Conservation (phyloP, 2,113 vertebrate species). For the Ictalurus furcatus region DNA sequence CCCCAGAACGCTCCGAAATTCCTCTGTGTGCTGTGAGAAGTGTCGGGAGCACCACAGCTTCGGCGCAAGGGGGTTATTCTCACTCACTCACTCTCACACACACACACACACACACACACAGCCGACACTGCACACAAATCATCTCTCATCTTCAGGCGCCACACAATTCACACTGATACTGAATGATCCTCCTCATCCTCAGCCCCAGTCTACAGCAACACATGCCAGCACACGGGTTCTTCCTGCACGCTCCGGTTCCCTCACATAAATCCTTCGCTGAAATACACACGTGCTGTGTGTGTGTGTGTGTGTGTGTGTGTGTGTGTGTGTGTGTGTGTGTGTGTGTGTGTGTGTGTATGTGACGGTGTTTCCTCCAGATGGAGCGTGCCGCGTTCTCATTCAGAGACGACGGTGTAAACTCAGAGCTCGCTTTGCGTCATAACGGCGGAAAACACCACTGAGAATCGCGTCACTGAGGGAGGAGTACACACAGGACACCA, state of each 20-base stretch:
- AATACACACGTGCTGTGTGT: background rate
- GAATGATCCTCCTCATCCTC: background rate
- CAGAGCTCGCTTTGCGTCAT: slow-evolving; percentile 25
- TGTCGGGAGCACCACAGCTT: slow-evolving; percentile 59
- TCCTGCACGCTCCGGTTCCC: background rate
- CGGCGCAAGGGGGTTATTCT: slow-evolving; percentile 37
- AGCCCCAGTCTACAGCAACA: background rate
- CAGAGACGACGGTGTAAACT: slow-evolving; percentile 32
- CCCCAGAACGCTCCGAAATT: slow-evolving; percentile 58
- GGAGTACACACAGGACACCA: background rate
- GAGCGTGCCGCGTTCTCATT: slow-evolving; percentile 10
- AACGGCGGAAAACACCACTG: slow-evolving; percentile 21
- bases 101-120: slow-evolving; percentile 27
- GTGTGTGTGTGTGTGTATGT: background rate
- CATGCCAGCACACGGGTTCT: background rate
- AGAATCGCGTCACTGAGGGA: slow-evolving; percentile 25
- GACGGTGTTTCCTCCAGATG: background rate
- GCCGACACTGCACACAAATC: background rate
- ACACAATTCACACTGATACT: background rate
- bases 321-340: background rate
- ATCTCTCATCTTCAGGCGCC: background rate
- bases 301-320: background rate
- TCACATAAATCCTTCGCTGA: background rate
- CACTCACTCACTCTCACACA: slow-evolving; percentile 37
- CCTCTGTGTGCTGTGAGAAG: slow-evolving; percentile 62